Evolutionary conservation across 2,113 vertebrate species (phyloP).

Genomic region (Maccullochella peelii): DNA sequence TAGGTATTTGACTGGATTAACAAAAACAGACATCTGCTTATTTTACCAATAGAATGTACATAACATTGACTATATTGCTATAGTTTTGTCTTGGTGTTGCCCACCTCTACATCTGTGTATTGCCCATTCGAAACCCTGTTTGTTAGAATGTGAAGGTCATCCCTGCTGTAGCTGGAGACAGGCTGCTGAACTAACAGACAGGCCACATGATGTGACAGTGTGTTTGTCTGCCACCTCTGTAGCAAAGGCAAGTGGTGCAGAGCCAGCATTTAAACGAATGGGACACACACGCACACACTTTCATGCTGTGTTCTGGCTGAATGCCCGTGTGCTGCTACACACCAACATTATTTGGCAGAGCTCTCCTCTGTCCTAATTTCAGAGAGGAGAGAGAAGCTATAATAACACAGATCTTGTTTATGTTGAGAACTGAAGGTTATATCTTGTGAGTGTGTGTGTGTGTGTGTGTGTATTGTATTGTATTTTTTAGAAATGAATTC

Average conservation of each 20-base stretch:
- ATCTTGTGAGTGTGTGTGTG: neutral
- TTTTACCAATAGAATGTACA: neutral
- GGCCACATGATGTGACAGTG: constrained; percentile 6
- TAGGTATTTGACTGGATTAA: neutral
- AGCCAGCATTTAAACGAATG: constrained; percentile 38
- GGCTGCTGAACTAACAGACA: constrained; percentile 15
- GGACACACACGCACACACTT: constrained; percentile 22
- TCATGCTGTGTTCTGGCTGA: constrained; percentile 42
- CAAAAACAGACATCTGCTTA: neutral
- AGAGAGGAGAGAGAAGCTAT: neutral
- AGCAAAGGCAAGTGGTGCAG: constrained; percentile 49
- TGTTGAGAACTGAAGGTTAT: constrained; percentile 11
- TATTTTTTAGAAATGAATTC: constrained; percentile 29
- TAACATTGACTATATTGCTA: neutral
- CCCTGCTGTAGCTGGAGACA: constrained; percentile 14
- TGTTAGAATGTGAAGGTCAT: neutral
- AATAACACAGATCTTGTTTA: constrained; percentile 42
- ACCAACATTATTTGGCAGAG: constrained; percentile 33
- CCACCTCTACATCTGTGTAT: neutral
- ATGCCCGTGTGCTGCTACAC: constrained; percentile 36
- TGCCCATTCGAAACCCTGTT: neutral
- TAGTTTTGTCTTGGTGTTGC: neutral
- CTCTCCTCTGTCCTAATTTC: constrained; percentile 47
- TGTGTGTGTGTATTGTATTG: neutral
- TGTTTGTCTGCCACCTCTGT: constrained; percentile 35